Evolutionary conservation across 2,797 vertebrate species (phyloP).

Genomic region (Antennarius maculatus): DNA sequence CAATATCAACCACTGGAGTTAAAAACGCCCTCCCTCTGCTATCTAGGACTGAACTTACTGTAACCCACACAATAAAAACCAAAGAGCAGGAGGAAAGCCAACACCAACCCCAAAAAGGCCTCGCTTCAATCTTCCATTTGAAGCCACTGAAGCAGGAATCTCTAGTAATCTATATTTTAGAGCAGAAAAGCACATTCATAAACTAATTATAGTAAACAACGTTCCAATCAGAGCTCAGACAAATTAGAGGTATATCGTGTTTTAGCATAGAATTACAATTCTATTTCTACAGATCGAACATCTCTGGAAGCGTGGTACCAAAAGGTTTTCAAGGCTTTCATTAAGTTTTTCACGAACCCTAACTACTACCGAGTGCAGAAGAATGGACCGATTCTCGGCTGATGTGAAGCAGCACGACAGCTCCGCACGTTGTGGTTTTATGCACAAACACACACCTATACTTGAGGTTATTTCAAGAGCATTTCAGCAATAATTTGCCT

Average conservation of each 20-base stretch:
- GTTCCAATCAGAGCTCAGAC: conserved; percentile 49
- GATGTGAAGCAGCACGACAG: conserved; percentile 51
- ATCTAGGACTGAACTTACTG: conserved; percentile 52
- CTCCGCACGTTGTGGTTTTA: conserved; percentile 66
- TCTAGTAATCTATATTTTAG: conserved; percentile 36
- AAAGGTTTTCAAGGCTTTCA: conserved; percentile 56
- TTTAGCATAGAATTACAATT: conserved; percentile 71
- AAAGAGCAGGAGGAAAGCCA: conserved; percentile 26
- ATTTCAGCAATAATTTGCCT: conserved; percentile 41
- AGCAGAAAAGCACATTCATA: conserved; percentile 43
- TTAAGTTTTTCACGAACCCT: conserved; percentile 55
- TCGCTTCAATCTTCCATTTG: conserved; percentile 13
- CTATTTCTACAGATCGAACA: conserved; percentile 70
- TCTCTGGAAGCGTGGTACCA: conserved; percentile 38
- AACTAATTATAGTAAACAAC: conserved; percentile 64
- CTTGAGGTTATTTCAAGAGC: conserved; percentile 67
- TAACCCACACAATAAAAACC: conserved; percentile 54
- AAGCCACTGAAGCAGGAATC: conserved; percentile 17
- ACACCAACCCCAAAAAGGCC: conserved; percentile 35
- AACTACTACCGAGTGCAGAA: conserved; percentile 36
- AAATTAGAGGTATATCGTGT: conserved; percentile 65
- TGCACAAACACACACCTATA: conserved; percentile 61
- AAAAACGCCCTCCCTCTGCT: conserved; percentile 44
- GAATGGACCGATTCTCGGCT: conserved; percentile 55
- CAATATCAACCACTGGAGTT: conserved; percentile 53